Evolutionary conservation across 92 coral and sea anemone species (phyloP).

Genomic region (Porites lobata): DNA sequence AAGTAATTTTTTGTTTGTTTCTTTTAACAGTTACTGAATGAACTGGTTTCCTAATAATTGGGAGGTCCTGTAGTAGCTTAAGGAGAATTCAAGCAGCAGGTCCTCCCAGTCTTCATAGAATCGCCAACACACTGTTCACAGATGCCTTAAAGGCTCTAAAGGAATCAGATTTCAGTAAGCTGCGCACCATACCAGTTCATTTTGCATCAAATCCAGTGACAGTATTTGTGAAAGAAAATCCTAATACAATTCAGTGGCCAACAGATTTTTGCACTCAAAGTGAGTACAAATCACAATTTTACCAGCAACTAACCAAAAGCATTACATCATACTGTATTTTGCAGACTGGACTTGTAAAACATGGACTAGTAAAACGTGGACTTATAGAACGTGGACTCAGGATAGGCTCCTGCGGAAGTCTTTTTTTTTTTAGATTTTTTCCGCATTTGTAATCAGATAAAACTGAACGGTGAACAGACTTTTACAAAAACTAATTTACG

Average conservation of each 20-base stretch:
- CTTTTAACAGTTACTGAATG: slow-evolving; percentile 21
- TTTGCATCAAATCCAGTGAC: slow-evolving; percentile 16
- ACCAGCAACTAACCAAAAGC: slow-evolving; percentile 3
- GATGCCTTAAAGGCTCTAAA: slow-evolving; percentile 18
- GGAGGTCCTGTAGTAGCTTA: slow-evolving; percentile 55
- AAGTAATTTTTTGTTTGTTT: neutral
- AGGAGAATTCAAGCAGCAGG: slow-evolving; percentile 54
- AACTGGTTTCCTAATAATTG: slow-evolving; percentile 10
- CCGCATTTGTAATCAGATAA: no score
- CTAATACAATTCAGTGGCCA: neutral
- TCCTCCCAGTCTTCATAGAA: slow-evolving; percentile 28
- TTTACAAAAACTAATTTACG: no score
- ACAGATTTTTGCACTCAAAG: slow-evolving; percentile 10
- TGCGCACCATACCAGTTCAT: slow-evolving; percentile 9
- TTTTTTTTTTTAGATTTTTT: no score
- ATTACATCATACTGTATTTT: no score
- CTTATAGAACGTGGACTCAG: no score
- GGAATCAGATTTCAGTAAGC: slow-evolving; percentile 27
- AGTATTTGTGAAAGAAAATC: slow-evolving; percentile 24
- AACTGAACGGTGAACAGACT: no score
- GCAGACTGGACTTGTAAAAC: no score
- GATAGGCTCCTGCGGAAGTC: no score
- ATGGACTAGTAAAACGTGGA: no score
- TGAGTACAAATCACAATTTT: neutral
- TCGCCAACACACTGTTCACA: slow-evolving; percentile 45